These are phyloP conservation scores for Bedellia somnulentella DNA, from an alignment of 2,888 invertebrate species.

Conservation along the genomic window DNA sequence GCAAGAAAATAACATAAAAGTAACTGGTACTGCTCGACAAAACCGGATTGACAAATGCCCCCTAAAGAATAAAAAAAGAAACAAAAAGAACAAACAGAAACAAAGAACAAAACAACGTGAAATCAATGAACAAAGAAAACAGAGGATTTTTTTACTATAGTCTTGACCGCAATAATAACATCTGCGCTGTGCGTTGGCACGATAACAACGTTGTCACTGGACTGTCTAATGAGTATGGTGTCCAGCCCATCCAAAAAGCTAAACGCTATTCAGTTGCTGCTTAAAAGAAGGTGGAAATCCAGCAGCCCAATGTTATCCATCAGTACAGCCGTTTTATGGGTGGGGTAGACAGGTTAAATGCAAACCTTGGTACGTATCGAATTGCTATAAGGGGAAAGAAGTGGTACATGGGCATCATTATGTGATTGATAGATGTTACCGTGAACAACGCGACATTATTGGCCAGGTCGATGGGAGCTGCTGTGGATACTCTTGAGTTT, in stretches of 20 bases:
- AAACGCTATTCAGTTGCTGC: no score
- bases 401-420: constrained; percentile 9
- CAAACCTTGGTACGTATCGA: constrained; percentile 8
- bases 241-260: constrained; percentile 8
- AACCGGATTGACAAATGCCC: constrained; percentile 4
- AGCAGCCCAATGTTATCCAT: constrained; percentile 5
- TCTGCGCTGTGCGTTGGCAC: constrained; percentile 10
- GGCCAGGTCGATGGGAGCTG: constrained; percentile 3
- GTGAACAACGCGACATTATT: constrained; percentile 10
- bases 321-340: constrained; percentile 7
- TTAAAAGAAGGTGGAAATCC: constrained; percentile 8
- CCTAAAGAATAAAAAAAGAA: no score
- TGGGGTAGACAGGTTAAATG: constrained; percentile 7
- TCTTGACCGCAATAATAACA: not conserved
- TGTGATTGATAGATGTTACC: constrained; percentile 10
- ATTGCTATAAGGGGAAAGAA: constrained; percentile 10
- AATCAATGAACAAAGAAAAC: constrained; percentile 1
- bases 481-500: constrained; percentile 9
- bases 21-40: constrained; percentile 3
- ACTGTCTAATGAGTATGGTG: constrained; percentile 10
- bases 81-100: no score
- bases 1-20: constrained; percentile 1
- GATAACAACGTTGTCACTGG: constrained; percentile 11
- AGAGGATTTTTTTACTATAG: constrained; percentile 1
- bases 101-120: no score